Conservation (phyloP, 1,140 invertebrate genomes). For the Diabrotica undecimpunctata region DNA sequence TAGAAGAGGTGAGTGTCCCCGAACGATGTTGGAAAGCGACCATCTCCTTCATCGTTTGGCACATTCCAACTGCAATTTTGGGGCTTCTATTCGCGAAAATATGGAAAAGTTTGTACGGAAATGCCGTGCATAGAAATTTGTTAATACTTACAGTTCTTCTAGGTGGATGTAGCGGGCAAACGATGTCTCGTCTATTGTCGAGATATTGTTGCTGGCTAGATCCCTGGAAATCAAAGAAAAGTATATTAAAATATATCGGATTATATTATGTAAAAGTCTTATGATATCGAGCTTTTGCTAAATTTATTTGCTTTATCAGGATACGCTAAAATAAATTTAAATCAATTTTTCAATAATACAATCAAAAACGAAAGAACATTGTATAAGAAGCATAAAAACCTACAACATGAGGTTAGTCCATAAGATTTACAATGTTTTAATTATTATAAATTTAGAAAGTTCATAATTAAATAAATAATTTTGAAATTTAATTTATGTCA, state of each 20-base stretch:
- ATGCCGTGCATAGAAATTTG: not conserved
- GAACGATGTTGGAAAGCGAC: not conserved
- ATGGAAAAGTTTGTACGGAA: not conserved
- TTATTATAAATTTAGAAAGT: too few species aligned
- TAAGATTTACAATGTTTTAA: too few species aligned
- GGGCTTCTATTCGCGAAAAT: not conserved
- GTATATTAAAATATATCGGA: not conserved
- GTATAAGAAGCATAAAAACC: not conserved
- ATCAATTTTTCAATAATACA: too few species aligned
- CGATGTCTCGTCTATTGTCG: conserved; percentile 38
- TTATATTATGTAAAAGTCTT: too few species aligned
- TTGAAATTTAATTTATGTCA: too few species aligned
- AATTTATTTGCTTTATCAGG: too few species aligned
- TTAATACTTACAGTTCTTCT: conserved; percentile 51
- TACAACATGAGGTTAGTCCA: not conserved
- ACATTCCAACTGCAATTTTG: not conserved
- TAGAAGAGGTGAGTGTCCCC: conserved; percentile 27
- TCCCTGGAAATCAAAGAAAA: conserved; percentile 39
- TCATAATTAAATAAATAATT: too few species aligned
- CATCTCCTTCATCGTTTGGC: not conserved
- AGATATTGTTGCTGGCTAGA: conserved; percentile 43
- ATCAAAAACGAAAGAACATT: not conserved
- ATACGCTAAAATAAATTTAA: too few species aligned
- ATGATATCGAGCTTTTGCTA: too few species aligned
- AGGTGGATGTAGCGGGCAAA: conserved; percentile 39